Evolutionary conservation across 2,797 vertebrate genomes (phyloP).

Genomic region (Eleutherodactylus coqui): DNA sequence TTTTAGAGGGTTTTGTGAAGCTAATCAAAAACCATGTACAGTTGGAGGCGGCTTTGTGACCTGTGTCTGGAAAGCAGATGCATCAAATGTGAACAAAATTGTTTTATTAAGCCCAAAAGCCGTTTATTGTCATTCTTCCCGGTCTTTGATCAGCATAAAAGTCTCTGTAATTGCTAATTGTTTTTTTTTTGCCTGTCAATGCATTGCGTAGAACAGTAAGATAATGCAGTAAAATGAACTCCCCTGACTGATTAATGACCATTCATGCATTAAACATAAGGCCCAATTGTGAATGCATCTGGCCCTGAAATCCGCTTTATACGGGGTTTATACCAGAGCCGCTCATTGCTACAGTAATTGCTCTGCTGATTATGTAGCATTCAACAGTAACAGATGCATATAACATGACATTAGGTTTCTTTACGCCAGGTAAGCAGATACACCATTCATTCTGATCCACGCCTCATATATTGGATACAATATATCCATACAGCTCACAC

Average conservation of each 20-base stretch:
- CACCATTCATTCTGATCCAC: not conserved
- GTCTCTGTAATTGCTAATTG: not conserved
- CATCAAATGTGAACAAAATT: not conserved
- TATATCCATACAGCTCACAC: not conserved
- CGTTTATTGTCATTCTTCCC: not conserved
- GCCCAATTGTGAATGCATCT: not conserved
- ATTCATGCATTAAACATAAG: constrained; percentile 23
- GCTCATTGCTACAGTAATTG: not conserved
- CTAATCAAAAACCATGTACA: not conserved
- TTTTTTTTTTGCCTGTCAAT: not conserved
- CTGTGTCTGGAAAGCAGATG: constrained; percentile 10
- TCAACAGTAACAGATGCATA: not conserved
- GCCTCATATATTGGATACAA: not conserved
- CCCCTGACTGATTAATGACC: not conserved
- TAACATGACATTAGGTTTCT: not conserved
- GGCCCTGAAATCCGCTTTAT: not conserved
- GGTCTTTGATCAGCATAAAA: not conserved
- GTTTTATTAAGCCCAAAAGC: not conserved
- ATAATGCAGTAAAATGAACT: constrained; percentile 6
- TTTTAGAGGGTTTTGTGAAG: not conserved
- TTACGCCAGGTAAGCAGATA: not conserved
- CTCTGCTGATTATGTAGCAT: not conserved
- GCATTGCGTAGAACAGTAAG: not conserved
- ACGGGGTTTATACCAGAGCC: not conserved
- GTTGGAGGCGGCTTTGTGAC: not conserved